Conservation (phyloP, 37 sponge, comb jelly and placozoan genomes). For the Cladorhizidae sp. region DNA sequence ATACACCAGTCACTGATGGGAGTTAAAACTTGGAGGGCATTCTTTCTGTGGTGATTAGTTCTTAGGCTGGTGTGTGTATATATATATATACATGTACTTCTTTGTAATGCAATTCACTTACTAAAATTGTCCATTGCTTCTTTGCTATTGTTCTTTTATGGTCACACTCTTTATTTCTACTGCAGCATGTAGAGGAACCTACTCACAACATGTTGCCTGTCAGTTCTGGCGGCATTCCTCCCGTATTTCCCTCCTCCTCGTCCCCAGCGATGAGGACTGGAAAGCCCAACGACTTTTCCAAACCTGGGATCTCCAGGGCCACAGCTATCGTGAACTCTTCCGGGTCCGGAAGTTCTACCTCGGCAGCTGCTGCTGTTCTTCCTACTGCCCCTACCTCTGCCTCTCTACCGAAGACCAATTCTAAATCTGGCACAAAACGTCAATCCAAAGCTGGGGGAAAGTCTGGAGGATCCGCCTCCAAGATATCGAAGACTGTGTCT, state of each 20-base stretch:
- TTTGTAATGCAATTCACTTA: too few relatives aligned
- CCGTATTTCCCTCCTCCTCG: background rate
- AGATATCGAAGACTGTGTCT: conserved; percentile 42
- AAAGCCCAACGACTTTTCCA: conserved; percentile 1
- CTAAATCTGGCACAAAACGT: conserved; percentile 10
- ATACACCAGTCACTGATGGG: too few relatives aligned
- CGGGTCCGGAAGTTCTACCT: background rate
- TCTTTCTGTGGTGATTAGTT: too few relatives aligned
- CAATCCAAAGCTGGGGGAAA: conserved; percentile 4
- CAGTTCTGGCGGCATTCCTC: background rate
- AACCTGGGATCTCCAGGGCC: conserved; percentile 23
- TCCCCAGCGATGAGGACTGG: background rate
- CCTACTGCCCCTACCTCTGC: too few relatives aligned
- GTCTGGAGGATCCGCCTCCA: background rate
- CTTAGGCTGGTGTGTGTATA: too few relatives aligned
- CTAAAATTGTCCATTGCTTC: too few relatives aligned
- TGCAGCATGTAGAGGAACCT: background rate
- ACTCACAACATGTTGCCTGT: background rate
- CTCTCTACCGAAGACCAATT: background rate
- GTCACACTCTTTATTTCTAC: background rate
- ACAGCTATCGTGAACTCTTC: conserved; percentile 1
- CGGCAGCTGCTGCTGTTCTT: background rate
- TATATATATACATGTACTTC: too few relatives aligned
- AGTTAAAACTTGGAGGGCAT: too few relatives aligned
- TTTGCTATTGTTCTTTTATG: too few relatives aligned